Conservation (phyloP, 2,888 invertebrate genomes). For the Psococerastis gibbosa region DNA sequence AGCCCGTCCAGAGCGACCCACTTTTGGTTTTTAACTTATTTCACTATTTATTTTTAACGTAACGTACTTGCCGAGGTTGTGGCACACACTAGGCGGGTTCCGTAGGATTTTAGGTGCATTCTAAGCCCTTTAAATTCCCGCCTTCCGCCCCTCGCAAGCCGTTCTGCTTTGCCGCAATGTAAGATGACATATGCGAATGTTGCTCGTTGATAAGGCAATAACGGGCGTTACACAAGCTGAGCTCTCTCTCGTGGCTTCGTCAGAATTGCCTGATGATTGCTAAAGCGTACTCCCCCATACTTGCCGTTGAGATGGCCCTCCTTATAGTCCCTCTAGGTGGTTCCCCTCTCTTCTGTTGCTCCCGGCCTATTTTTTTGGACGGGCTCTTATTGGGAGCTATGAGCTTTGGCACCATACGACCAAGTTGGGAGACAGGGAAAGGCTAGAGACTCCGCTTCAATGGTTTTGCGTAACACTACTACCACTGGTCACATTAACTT, state of each 20-base stretch:
- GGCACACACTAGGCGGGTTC: background rate
- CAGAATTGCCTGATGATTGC: background rate
- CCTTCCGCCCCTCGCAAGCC: constrained; percentile 1
- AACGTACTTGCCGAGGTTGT: constrained; percentile 1
- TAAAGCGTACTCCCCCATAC: background rate
- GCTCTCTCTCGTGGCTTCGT: background rate
- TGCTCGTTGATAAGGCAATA: constrained; percentile 1
- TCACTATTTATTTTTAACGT: background rate
- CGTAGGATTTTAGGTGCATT: constrained; percentile 10
- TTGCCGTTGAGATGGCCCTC: background rate
- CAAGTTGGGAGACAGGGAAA: background rate
- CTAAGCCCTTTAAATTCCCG: constrained; percentile 4
- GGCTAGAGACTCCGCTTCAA: background rate
- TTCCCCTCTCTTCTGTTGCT: background rate
- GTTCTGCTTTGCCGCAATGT: constrained; percentile 1
- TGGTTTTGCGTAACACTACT: no score
- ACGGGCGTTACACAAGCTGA: background rate
- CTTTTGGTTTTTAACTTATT: background rate
- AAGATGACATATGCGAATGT: constrained; percentile 3
- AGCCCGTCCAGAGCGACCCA: constrained; percentile 1
- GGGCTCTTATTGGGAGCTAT: background rate
- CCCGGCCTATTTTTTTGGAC: background rate
- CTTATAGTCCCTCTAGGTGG: background rate
- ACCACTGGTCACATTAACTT: no score
- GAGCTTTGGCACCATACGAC: background rate